A percentile compares a stretch with the other conserved stretches of the same genome.
Evolutionary conservation across 2,797 vertebrate genomes (phyloP).

Genomic region (Kryptolebias ocellatus): DNA sequence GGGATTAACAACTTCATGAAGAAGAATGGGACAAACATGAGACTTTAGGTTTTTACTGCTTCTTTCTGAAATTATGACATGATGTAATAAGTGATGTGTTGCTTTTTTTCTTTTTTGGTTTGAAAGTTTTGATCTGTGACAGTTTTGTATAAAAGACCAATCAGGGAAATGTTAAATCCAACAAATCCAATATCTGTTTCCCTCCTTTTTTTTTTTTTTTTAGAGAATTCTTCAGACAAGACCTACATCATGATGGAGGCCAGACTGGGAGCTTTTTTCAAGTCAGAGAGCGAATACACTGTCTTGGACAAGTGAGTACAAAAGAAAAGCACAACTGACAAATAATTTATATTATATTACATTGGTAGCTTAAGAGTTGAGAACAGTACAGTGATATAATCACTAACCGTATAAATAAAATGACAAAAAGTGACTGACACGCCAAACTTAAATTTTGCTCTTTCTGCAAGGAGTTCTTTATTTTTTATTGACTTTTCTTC

Average conservation of each 20-base stretch:
- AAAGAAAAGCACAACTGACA: neutral
- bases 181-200: slow-evolving; percentile 4
- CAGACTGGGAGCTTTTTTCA: slow-evolving; percentile 91
- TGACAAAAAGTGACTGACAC: neutral
- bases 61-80: too few species aligned
- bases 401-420: neutral
- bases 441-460: slow-evolving; percentile 12
- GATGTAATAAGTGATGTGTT: too few species aligned
- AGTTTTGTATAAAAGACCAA: neutral
- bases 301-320: slow-evolving; percentile 90
- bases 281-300: slow-evolving; percentile 89
- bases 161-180: slow-evolving; percentile 3
- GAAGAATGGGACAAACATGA: too few species aligned
- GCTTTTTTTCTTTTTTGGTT: neutral
- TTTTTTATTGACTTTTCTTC: too few species aligned
- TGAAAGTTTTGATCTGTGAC: neutral
- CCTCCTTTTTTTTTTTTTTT: neutral
- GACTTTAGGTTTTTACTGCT: too few species aligned
- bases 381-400: too few species aligned
- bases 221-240: slow-evolving; percentile 87
- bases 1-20: too few species aligned
- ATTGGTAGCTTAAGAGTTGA: too few species aligned
- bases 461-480: neutral
- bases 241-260: slow-evolving; percentile 96
- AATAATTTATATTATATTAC: neutral